Base-by-base conservation (phyloP, 2,113 vertebrate species). In the Plecotus auritus region DNA sequence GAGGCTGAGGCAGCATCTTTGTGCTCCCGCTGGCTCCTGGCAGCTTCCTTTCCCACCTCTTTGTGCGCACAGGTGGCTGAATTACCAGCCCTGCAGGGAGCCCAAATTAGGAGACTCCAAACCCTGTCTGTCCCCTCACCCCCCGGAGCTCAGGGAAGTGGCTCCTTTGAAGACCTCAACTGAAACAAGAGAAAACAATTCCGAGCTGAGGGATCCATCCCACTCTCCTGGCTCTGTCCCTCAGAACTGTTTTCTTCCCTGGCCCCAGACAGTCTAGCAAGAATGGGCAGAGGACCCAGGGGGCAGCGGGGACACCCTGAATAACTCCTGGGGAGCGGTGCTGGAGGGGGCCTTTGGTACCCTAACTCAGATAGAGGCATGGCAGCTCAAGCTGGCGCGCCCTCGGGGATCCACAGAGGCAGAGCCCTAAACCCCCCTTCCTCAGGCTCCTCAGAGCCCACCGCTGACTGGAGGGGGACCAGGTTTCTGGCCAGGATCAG, bases 291-390 rank as follows among this genome's bases (percentile, higher is more conserved):
- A 72, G 51, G 80, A 3, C 0, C 9, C 3, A 32, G 32, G 47
- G 26, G 5, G 9, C 59, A 26, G 26, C 26, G 59, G 59, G 49
- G 18, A 1, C 1, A 37, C 17, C 47, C 77, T 30, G n/a, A 35
- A 4, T 80, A 23, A 69, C 40, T 84, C 45, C 51, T 7, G 70
- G 51, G 37, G 16, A 69, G 74, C 54, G 22, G 13, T 13, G 14
- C 81, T 5, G 2, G 18, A 35, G 51, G 85, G 30, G 1, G 4
- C 23, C 37, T 66, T 26, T 3, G 4, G n/a, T 49, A 18, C 32
- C 5, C 0, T 13, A 4, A 18, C 26, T 51, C 51, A n/a, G 28
- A 4, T 0, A 4, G 1, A 10, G 51, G 69, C 3, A 5, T 6
- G 0, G 17, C 14, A 14, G 16, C 67, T 20, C 30, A 3, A 9